Base-by-base conservation (phyloP, 2,888 invertebrate genomes). In the Ochropleura leucogaster region DNA sequence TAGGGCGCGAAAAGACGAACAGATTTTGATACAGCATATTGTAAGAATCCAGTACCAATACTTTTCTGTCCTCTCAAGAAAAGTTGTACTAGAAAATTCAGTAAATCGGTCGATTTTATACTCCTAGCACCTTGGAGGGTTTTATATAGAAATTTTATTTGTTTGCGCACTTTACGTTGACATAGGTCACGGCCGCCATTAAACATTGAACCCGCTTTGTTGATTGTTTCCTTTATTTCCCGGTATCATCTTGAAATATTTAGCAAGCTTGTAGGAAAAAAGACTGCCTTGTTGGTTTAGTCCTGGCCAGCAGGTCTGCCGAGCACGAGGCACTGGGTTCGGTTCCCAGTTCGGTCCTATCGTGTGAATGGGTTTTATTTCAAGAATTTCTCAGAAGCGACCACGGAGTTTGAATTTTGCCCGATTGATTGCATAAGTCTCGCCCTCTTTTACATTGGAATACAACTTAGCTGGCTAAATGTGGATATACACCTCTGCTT, bases 111-210 rank as follows among this genome's bases (percentile, higher is more conserved):
- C 12, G 51, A 40, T 74, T 67, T 73, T 62, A 30, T 9, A 60
- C 18, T 53, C 9, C 20, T 40, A 12, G 46, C 18, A 69, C 14
- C 30, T 18, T 57, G 51, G 44, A 18, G 30, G 74, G 57, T 77
- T 49, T 73, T 7, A 57, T 74, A 67, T 18, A 59, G 53, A 20
- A 62, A 80, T 62, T 42, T 55, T 76, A 65, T 55, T 67, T 64
- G 42, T 44, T 67, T 62, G 46, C 67, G 68, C 57, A 59, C 30
- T 68, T 49, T 42, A 14, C 18, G 59, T 81, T 77, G 72, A 72
- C 82, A 67, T 64, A 81, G 82, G 80, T 81, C 82, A 77, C 69
- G 77, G 80, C 55, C 64, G 16, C 7, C 5, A 46, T 18, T 49
- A 30, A 59, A 46, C 64, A 64, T 69, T 69, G 57, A 69, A 66